A percentile compares a stretch with the other conserved stretches of the same genome.
Evolutionary conservation across 2,113 vertebrate species (phyloP).

Genomic region (Entelurus aequoreus): DNA sequence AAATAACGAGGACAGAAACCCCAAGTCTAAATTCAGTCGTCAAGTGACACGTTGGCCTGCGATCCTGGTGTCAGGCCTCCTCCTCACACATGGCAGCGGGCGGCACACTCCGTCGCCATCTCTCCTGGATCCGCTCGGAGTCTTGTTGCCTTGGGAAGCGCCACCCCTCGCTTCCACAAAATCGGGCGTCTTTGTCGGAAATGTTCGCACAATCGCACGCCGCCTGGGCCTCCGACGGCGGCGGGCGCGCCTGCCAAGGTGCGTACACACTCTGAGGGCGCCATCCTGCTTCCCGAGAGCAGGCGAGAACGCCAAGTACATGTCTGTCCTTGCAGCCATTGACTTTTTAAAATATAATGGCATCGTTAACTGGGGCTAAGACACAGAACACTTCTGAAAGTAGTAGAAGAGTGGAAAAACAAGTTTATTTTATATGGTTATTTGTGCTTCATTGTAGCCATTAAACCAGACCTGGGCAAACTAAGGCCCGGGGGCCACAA

Average conservation of each 20-base stretch:
- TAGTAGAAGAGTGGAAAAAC: too few species aligned
- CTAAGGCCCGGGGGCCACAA: too few species aligned
- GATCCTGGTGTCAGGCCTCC: conserved; percentile 7
- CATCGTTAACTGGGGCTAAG: too few species aligned
- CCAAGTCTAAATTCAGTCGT: neutral
- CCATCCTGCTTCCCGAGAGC: conserved; percentile 40
- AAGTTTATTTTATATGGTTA: too few species aligned
- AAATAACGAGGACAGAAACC: neutral
- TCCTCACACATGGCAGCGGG: conserved; percentile 45
- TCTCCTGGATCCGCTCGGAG: conserved; percentile 22
- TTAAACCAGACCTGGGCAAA: too few species aligned
- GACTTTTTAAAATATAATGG: too few species aligned
- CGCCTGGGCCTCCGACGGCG: conserved; percentile 59
- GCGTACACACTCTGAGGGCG: conserved; percentile 40
- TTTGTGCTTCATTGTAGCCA: too few species aligned
- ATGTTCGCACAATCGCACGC: conserved; percentile 52
- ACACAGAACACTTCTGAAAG: too few species aligned
- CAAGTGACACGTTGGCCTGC: conserved; percentile 15
- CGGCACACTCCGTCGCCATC: neutral
- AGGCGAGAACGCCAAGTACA: conserved; percentile 46
- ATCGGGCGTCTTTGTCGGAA: conserved; percentile 42
- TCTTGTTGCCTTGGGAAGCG: conserved; percentile 43
- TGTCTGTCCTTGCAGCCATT: neutral
- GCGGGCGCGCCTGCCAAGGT: conserved; percentile 53
- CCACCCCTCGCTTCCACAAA: conserved; percentile 11